Evolutionary conservation across 2,113 vertebrate species (phyloP), one percentile per base, ranked within the genome.

Genomic region (Vulpes ferrilata): DNA sequence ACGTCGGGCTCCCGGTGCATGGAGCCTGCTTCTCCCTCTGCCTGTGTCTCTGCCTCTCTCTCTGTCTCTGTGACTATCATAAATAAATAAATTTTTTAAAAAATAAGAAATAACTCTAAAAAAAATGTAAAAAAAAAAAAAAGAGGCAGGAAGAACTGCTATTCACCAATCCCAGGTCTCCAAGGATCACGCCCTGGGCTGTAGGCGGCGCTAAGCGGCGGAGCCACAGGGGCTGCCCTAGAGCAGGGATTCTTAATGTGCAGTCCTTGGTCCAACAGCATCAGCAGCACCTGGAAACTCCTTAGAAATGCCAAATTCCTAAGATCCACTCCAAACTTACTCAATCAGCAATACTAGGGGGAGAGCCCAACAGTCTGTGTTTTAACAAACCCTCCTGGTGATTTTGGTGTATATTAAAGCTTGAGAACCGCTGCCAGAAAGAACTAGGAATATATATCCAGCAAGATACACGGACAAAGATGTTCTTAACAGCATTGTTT

Each of bases 401-500:
- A 71, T 80, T 81, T 79, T 80, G 64, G 78, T 64, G 19, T 23
- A 64, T 74, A 27, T 71, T 79, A 57, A 88, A 25, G 23, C 60
- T 84, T 22, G 60, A 78, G 38, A 93, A 57, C 51, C 51, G 12
- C 11, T 48, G 35, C 65, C 15, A 1, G 7, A 53, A 53, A 43
- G 60, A 88, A 53, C 48, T 11, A 95, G 43, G 55, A 92, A 55
- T 55, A 59, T 43, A 43, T 60, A 10, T 79, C 53, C 59, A 88
- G 15, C 67, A 83, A 32, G 32, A 35, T 59, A 67, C 35, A 67
- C 16, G n/a, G 23, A 82, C 67, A 69, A 74, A 20, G 53, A 32
- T 78, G 25, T 88, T 95, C 92, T 95, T 30, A 62, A 92, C 22
- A 69, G 32, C 87, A 43, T 78, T 60, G 15, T 43, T 94, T 87